Evolutionary conservation across 2,888 invertebrate genomes (phyloP), one percentile per base, ranked within the genome.

Genomic region (Ecdyonurus torrentis): DNA sequence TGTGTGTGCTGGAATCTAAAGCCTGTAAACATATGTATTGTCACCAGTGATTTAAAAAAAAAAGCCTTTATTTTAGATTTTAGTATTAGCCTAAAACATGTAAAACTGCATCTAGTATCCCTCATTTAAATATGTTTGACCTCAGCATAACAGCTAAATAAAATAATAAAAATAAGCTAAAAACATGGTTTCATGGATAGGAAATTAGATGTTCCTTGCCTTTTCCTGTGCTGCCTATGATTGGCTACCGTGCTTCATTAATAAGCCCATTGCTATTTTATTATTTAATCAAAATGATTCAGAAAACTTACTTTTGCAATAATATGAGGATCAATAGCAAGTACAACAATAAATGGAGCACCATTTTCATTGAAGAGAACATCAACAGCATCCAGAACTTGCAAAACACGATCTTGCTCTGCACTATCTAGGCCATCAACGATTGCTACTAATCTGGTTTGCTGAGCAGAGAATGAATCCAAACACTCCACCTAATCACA

Each of bases 261-360:
- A n/a, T n/a, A n/a, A n/a, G n/a, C n/a, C n/a, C n/a, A n/a, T n/a
- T n/a, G n/a, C n/a, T n/a, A n/a, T n/a, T n/a, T n/a, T n/a, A 52
- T n/a, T 19, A 2, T 24, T 61, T 52, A 18, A 15, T 24, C 15
- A 60, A 7, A 20, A 23, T 10, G 2, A 2, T 23, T n/a, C 18
- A 64, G 64, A 60, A 62, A 20, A 70, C 71, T 72, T 74, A 89
- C 94, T 82, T 95, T 96, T 68, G 97, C 91, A 70, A 99, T 96
- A 67, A 98, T 93, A 76, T 99, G 98, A 1, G 98, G 98, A 80
- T 99, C 99, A 68, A 98, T 95, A 1, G 98, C 97, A 68, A 97
- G 81, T 66, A 99, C 86, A 65, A 95, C 86, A 69, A 99, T 92
- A 77, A 98, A 99, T 0, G 98, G 98, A 66, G 92, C 87, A 74